Conservation (phyloP, 30 jellyfish, hydroid and myxozoan genomes). For the Rhopilema esculentum region DNA sequence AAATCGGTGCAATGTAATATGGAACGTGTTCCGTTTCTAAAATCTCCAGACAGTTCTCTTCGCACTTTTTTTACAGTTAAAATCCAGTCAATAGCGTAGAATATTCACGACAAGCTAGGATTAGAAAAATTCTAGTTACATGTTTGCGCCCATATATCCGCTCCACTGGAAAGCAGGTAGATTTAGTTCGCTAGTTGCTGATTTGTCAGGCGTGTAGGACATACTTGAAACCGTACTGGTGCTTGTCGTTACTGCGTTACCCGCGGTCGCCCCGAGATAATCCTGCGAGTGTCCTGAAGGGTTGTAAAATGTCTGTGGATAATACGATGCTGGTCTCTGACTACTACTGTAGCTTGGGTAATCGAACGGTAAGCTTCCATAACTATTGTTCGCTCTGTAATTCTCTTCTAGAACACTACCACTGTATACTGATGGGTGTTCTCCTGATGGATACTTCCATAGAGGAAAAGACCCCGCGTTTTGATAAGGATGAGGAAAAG, state of each 20-base stretch:
- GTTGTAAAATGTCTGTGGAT: constrained; percentile 90
- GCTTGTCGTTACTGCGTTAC: constrained; percentile 81
- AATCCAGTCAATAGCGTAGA: constrained; percentile 61
- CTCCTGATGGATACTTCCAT: constrained; percentile 94
- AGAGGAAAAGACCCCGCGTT: constrained; percentile 81
- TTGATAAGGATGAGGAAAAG: constrained; percentile 90
- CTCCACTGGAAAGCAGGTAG: constrained; percentile 96
- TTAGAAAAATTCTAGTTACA: constrained; percentile 58
- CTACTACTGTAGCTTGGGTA: constrained; percentile 85
- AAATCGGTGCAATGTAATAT: no score
- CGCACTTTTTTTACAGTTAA: constrained; percentile 66
- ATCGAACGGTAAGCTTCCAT: constrained; percentile 88
- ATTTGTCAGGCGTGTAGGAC: constrained; percentile 89
- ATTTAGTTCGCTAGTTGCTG: constrained; percentile 85
- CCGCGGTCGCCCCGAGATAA: constrained; percentile 73
- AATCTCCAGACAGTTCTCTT: constrained; percentile 47
- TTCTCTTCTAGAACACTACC: constrained; percentile 82
- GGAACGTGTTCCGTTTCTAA: constrained; percentile 5
- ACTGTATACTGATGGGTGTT: constrained; percentile 75
- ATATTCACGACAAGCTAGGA: constrained; percentile 29
- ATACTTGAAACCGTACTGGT: constrained; percentile 89
- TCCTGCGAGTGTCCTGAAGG: constrained; percentile 93
- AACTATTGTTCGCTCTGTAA: constrained; percentile 85
- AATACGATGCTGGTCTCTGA: constrained; percentile 85
- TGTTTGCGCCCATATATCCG: constrained; percentile 94